Conservation (phyloP, 2,113 vertebrate genomes). For the Alligator mississippiensis region DNA sequence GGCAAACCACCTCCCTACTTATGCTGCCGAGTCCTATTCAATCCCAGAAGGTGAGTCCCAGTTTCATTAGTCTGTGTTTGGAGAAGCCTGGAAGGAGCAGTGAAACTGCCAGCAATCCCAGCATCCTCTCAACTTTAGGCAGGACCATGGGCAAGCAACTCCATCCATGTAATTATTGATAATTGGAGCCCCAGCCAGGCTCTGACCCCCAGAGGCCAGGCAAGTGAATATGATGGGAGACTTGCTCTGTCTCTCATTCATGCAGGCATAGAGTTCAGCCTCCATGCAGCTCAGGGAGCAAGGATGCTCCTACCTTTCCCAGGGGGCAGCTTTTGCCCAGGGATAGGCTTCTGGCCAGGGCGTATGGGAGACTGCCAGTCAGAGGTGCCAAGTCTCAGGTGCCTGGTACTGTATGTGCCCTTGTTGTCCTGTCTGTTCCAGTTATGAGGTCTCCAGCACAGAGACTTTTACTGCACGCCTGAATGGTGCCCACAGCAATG, state of each 20-base stretch:
- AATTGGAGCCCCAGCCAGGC: not conserved
- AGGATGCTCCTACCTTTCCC: not conserved
- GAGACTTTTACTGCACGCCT: not conserved
- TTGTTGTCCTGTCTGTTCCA: not conserved
- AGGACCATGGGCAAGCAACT: not conserved
- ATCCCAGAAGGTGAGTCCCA: not conserved
- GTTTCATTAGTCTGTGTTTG: not conserved
- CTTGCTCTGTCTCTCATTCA: not conserved
- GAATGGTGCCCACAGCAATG: not conserved
- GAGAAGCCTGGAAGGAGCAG: not conserved
- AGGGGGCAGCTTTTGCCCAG: not conserved
- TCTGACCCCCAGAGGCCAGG: not conserved
- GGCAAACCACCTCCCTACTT: not conserved
- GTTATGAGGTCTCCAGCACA: not conserved
- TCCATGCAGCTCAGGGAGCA: not conserved
- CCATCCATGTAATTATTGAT: not conserved
- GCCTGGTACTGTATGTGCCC: no score
- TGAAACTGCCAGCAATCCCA: not conserved
- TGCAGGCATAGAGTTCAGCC: not conserved
- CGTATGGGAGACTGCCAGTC: not conserved
- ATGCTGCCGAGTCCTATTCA: not conserved
- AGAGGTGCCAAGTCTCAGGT: no score
- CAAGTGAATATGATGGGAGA: not conserved
- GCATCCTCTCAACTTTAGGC: not conserved
- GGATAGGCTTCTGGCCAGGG: not conserved